phyloP scores from a whole-genome alignment of 2,888 invertebrate species.

The Syrista parreyssii region DNA sequence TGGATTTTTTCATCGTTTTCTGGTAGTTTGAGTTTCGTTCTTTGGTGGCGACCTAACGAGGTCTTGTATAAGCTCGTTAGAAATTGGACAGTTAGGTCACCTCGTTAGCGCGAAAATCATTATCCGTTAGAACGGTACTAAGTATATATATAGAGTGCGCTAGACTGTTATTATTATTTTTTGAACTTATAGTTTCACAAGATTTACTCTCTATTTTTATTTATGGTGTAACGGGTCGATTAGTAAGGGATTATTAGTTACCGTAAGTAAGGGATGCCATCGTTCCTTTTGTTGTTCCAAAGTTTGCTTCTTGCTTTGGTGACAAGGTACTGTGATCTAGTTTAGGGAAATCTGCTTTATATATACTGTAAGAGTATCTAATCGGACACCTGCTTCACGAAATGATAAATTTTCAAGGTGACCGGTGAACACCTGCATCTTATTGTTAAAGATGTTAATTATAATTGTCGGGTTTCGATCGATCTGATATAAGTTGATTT shows the following conservation, averaged over 20 bases:
- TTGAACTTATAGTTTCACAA: neutral
- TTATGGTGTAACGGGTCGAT: neutral
- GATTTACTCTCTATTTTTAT: neutral
- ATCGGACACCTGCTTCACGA: slow-evolving; percentile 12
- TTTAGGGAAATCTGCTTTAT: slow-evolving; percentile 10
- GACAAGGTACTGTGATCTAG: neutral
- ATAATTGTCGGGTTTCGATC: neutral
- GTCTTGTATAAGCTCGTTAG: neutral
- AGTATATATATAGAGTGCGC: neutral
- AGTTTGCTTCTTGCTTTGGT: neutral
- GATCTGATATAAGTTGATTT: neutral
- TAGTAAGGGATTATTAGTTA: neutral
- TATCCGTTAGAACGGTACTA: neutral
- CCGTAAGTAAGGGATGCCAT: neutral
- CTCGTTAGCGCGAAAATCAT: neutral
- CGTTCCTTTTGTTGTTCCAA: neutral
- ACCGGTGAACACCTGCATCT: neutral
- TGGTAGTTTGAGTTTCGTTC: neutral
- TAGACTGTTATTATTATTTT: neutral
- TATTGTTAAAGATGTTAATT: neutral
- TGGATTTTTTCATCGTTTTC: neutral
- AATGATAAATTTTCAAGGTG: slow-evolving; percentile 20
- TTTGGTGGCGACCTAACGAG: neutral
- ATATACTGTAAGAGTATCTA: slow-evolving; percentile 22
- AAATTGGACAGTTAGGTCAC: neutral